Percentiles rank a stretch among this genome's conserved stretches.
These are phyloP conservation scores for Micropterix aruncella DNA, from an alignment of 2,888 invertebrate genomes.

Conservation along the genomic window DNA sequence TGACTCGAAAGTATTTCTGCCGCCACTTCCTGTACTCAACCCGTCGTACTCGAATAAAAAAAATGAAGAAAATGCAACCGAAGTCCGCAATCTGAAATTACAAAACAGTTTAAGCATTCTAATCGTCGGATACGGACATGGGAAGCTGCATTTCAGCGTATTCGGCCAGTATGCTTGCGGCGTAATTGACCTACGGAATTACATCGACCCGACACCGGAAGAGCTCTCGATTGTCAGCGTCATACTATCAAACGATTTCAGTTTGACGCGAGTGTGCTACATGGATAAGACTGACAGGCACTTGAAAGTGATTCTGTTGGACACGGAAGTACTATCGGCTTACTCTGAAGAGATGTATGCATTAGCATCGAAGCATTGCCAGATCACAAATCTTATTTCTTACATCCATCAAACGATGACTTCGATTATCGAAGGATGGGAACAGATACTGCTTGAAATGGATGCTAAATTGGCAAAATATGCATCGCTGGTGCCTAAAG, in stretches of 20 bases:
- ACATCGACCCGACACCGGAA: conserved; percentile 39
- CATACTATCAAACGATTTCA: conserved; percentile 55
- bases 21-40: conserved; percentile 38
- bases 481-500: conserved; percentile 65
- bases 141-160: conserved; percentile 59
- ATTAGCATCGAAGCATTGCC: conserved; percentile 60
- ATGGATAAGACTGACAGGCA: conserved; percentile 33
- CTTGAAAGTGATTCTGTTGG: conserved; percentile 32
- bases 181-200: conserved; percentile 41
- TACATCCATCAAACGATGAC: conserved; percentile 62
- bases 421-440: conserved; percentile 84
- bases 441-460: conserved; percentile 86
- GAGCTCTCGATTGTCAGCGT: conserved; percentile 48
- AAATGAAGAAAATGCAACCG: conserved; percentile 35
- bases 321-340: conserved; percentile 48
- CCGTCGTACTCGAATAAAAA: conserved; percentile 36
- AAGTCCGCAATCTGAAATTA: conserved; percentile 43
- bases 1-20: conserved; percentile 38
- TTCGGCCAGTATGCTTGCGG: conserved; percentile 79
- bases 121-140: conserved; percentile 63
- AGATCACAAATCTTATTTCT: conserved; percentile 54
- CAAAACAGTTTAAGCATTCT: conserved; percentile 57
- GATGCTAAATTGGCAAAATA: conserved; percentile 84
- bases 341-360: conserved; percentile 54
- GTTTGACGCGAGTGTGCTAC: conserved; percentile 50